Conservation (phyloP, 2,888 invertebrate species). For the Leucophenga maculata region DNA sequence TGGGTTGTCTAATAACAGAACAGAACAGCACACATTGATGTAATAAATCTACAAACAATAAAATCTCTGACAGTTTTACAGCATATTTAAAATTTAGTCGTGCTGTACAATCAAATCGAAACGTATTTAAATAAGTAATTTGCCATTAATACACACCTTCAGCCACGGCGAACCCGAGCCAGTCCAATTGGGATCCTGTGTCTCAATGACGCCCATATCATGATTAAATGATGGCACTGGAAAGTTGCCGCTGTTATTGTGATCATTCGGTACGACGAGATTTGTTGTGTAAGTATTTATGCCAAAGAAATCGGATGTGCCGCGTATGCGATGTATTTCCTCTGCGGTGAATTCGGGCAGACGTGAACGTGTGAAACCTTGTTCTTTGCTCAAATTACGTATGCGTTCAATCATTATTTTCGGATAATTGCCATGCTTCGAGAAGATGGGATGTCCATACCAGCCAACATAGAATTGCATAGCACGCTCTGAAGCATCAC, state of each 20-base stretch:
- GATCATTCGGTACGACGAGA: slow-evolving; percentile 71
- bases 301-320: slow-evolving; percentile 82
- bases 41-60: slow-evolving; percentile 17
- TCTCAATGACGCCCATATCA: slow-evolving; percentile 76
- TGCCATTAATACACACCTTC: slow-evolving; percentile 72
- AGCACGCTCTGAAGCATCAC: slow-evolving; percentile 77
- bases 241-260: slow-evolving; percentile 69
- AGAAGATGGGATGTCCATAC: slow-evolving; percentile 80
- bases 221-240: slow-evolving; percentile 76
- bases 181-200: slow-evolving; percentile 77
- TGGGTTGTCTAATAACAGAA: background rate
- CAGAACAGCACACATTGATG: background rate
- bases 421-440: slow-evolving; percentile 78
- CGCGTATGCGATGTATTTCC: slow-evolving; percentile 76
- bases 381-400: slow-evolving; percentile 74
- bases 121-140: background rate
- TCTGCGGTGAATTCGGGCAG: slow-evolving; percentile 77
- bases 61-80: background rate
- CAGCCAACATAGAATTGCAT: slow-evolving; percentile 78
- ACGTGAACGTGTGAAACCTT: slow-evolving; percentile 77
- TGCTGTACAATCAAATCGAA: background rate
- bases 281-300: slow-evolving; percentile 82
- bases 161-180: slow-evolving; percentile 77
- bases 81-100: background rate
- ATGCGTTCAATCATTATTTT: slow-evolving; percentile 77